Conservation (phyloP, 1,140 invertebrate species). For the Nymphalis io region DNA sequence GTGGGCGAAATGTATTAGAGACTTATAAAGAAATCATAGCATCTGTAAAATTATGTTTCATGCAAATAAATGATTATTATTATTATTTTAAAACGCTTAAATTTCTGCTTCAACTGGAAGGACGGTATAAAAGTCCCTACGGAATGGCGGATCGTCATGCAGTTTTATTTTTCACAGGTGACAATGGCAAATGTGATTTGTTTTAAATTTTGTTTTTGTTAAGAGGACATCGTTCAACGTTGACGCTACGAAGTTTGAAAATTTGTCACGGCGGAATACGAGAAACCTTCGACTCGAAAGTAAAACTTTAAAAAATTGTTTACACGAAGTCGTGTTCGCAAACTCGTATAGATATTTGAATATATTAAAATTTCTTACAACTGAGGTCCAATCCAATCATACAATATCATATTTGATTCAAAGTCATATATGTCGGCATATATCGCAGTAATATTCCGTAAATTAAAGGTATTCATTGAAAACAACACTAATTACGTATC, state of each 20-base stretch:
- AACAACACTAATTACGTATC: no score
- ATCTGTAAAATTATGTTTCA: no score
- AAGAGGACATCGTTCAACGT: not conserved
- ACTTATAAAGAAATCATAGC: no score
- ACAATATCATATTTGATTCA: no score
- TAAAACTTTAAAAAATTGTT: not conserved
- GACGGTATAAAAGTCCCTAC: conserved; percentile 7
- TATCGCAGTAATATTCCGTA: no score
- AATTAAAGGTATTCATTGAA: no score
- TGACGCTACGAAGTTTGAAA: not conserved
- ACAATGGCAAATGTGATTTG: conserved; percentile 24
- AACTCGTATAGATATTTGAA: no score
- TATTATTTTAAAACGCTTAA: not conserved
- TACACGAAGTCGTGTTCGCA: not conserved
- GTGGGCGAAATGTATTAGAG: no score
- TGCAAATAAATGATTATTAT: no score
- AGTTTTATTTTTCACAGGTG: conserved; percentile 21
- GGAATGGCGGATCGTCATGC: conserved; percentile 1
- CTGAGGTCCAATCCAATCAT: no score
- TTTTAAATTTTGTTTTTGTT: conserved; percentile 20
- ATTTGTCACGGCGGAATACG: not conserved
- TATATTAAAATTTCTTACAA: no score
- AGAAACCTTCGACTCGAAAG: not conserved
- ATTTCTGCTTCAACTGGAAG: not conserved
- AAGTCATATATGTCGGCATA: no score